These are phyloP conservation scores for Sinosuthora webbiana DNA, from an alignment of 2,113 vertebrate species.

Conservation along the genomic window DNA sequence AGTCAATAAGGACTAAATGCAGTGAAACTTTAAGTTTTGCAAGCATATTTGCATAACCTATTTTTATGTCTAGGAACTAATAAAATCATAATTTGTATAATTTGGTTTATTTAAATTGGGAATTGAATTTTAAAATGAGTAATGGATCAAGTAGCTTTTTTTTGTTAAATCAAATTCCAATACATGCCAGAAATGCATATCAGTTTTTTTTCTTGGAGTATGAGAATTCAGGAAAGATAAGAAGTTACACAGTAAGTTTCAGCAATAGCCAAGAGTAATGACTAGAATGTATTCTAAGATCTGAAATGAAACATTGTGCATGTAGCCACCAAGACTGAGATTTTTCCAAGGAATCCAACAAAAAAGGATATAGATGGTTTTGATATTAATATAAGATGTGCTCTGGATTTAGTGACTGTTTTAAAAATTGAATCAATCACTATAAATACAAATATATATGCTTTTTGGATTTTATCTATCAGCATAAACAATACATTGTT, in stretches of 20 bases:
- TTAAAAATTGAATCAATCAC: neutral
- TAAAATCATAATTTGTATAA: neutral
- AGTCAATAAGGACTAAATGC: neutral
- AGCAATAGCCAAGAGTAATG: neutral
- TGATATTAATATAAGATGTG: neutral
- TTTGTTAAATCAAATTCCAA: neutral
- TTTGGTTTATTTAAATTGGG: neutral
- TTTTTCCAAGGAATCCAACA: neutral
- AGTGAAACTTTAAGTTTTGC: neutral
- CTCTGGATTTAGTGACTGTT: neutral
- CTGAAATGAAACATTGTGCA: neutral
- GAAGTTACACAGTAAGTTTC: neutral
- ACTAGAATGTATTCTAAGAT: neutral
- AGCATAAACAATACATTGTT: neutral
- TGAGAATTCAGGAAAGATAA: neutral
- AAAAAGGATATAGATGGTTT: neutral
- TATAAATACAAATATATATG: neutral
- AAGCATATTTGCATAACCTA: neutral
- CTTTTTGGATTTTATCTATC: neutral
- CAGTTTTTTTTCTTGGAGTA: neutral
- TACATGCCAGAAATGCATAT: neutral
- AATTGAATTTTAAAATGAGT: neutral
- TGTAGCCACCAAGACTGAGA: neutral
- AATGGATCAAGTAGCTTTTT: neutral
- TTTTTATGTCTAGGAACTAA: neutral